These are phyloP conservation scores for Candoia aspera DNA, from an alignment of 2,113 vertebrate genomes.

Conservation along the genomic window DNA sequence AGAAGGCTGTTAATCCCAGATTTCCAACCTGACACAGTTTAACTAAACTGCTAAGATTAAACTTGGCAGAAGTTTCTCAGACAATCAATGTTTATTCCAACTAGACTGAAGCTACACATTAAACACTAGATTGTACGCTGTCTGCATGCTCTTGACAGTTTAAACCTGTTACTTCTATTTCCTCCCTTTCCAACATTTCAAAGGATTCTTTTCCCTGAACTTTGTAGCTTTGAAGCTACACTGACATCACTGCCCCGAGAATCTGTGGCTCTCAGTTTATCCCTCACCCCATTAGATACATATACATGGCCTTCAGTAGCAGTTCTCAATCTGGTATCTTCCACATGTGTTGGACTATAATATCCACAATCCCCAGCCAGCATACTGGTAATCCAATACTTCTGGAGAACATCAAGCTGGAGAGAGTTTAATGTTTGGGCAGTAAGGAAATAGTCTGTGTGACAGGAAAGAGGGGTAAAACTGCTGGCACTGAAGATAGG, in stretches of 20 bases:
- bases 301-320: background rate
- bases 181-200: too few relatives aligned
- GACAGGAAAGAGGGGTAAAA: background rate
- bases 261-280: background rate
- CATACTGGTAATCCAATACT: background rate
- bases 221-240: too few relatives aligned
- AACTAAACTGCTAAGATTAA: too few relatives aligned
- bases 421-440: background rate
- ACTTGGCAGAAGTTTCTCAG: too few relatives aligned
- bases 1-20: background rate
- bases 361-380: background rate
- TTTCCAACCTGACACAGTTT: background rate
- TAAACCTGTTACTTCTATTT: too few relatives aligned
- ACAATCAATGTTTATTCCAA: too few relatives aligned
- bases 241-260: background rate
- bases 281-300: background rate
- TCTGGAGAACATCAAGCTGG: background rate
- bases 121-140: too few relatives aligned
- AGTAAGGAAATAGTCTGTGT: background rate
- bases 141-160: too few relatives aligned
- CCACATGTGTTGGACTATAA: background rate
- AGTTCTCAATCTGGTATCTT: background rate
- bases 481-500: background rate
- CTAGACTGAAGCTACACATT: too few relatives aligned
- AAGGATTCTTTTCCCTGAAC: too few relatives aligned